Evolutionary conservation across 2,888 invertebrate species (phyloP).

Genomic region (Leptopilina syphax): DNA sequence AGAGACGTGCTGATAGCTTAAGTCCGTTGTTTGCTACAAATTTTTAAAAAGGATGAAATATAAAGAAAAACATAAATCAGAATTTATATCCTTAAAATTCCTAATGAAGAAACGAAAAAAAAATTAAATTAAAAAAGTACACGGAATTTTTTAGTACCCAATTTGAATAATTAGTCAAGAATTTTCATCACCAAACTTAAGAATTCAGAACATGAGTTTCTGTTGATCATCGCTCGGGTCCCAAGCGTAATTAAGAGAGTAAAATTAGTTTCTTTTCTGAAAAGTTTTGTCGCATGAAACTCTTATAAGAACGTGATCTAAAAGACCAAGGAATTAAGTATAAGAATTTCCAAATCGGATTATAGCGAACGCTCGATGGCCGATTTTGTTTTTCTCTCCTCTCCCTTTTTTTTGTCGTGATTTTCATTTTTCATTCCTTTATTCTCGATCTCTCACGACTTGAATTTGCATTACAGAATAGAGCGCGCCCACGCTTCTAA

Average conservation of each 20-base stretch:
- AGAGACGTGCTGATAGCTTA: too few relatives aligned
- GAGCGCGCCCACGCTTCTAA: constrained; percentile 41
- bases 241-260: constrained; percentile 58
- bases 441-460: constrained; percentile 11
- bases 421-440: constrained; percentile 63
- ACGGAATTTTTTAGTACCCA: not conserved
- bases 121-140: not conserved
- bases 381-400: constrained; percentile 56
- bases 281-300: constrained; percentile 31
- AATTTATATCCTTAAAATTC: too few relatives aligned
- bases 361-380: constrained; percentile 56
- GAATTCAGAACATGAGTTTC: constrained; percentile 44
- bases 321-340: constrained; percentile 48
- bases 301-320: constrained; percentile 56
- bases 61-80: too few relatives aligned
- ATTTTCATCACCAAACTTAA: constrained; percentile 36
- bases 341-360: constrained; percentile 68
- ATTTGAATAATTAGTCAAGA: constrained; percentile 37
- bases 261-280: constrained; percentile 58
- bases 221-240: constrained; percentile 47
- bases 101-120: too few relatives aligned
- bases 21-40: too few relatives aligned
- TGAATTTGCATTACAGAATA: constrained; percentile 70
- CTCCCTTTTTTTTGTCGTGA: constrained; percentile 47
- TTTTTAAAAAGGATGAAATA: too few relatives aligned